A percentile compares a stretch with the other conserved stretches of the same genome.
These are phyloP conservation scores for Holcopasites calliopsidis DNA, from an alignment of 1,140 invertebrate species.

Conservation along the genomic window DNA sequence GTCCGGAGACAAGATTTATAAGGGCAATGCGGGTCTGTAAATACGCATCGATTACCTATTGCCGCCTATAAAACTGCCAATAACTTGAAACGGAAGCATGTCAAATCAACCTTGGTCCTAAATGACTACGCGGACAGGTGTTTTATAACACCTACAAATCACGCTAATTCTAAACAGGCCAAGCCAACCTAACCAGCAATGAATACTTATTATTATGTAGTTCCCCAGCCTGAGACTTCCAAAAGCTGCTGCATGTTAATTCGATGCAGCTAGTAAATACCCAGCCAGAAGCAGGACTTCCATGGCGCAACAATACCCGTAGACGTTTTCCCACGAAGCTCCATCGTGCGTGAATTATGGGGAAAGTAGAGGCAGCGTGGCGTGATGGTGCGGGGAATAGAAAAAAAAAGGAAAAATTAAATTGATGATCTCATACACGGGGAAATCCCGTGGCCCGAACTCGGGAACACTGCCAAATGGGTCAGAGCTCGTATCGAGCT, in stretches of 20 bases:
- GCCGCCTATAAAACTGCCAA: neutral
- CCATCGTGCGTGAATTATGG: neutral
- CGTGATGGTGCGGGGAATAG: neutral
- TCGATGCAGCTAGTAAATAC: too few relatives aligned
- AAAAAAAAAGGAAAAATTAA: constrained; percentile 30
- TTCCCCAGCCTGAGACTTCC: too few relatives aligned
- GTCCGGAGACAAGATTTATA: neutral
- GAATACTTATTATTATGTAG: too few relatives aligned
- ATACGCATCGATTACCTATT: neutral
- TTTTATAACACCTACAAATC: neutral
- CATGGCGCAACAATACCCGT: neutral
- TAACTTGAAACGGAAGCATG: constrained; percentile 11
- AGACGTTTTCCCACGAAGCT: constrained; percentile 3
- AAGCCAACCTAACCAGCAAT: too few relatives aligned
- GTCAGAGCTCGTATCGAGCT: constrained; percentile 64
- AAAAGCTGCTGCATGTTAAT: too few relatives aligned
- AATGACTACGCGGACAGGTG: neutral
- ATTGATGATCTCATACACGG: constrained; percentile 46
- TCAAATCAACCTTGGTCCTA: neutral
- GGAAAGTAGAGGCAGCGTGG: neutral
- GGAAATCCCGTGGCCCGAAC: constrained; percentile 63
- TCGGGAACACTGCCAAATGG: constrained; percentile 74
- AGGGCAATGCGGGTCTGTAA: neutral
- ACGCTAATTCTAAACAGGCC: neutral
- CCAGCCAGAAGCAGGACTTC: neutral